Base-by-base conservation (phyloP, 2,888 invertebrate genomes). In the Drosophila macrospina region DNA sequence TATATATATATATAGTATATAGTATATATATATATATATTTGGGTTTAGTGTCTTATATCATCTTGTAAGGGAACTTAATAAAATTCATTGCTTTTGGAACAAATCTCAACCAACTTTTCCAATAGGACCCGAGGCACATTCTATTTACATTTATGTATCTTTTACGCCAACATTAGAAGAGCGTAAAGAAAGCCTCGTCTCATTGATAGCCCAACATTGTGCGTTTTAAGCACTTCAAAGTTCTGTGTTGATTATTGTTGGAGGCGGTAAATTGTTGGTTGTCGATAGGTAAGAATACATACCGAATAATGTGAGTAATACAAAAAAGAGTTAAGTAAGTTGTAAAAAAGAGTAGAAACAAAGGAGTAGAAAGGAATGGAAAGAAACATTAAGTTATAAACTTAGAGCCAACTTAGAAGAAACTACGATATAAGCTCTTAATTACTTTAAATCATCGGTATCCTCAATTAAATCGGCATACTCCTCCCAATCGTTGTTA, bases 371-470 rank as follows among this genome's bases (percentile, higher is more conserved):
- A 80, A 86, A 77, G 75, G 75, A 79, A 86, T 78, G 74, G 68
- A 85, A 83, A 86, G 78, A 88, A 88, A 74, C 71, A 69, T 75
- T 86, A 80, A 83, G 88, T 88, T 88, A 88, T 83, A 86, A 91
- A 91, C 89, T 91, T 85, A 91, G 76, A 81, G 75, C 74, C 86
- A 92, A 92, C 91, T 91, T 92, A 92, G 90, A 92, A 92, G 86
- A 92, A 92, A 91, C 91, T 92, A 92, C 91, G 92, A 91, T 92
- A 92, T 90, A 92, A 91, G 90, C 91, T 91, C 92, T 92, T 92
- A 92, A 92, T 92, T 92, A 92, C 92, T 92, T 92, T 92, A 92
- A 92, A 92, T 92, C 92, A 91, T 92, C 92, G 90, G 92, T 92
- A 83, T 92, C 92, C 90, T 92, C 92, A 84, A 92, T 92, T 83